A percentile compares a stretch with the other conserved stretches of the same genome.
These are phyloP conservation scores for Bucorvus abyssinicus DNA, from an alignment of 2,797 vertebrate species.

Conservation along the genomic window DNA sequence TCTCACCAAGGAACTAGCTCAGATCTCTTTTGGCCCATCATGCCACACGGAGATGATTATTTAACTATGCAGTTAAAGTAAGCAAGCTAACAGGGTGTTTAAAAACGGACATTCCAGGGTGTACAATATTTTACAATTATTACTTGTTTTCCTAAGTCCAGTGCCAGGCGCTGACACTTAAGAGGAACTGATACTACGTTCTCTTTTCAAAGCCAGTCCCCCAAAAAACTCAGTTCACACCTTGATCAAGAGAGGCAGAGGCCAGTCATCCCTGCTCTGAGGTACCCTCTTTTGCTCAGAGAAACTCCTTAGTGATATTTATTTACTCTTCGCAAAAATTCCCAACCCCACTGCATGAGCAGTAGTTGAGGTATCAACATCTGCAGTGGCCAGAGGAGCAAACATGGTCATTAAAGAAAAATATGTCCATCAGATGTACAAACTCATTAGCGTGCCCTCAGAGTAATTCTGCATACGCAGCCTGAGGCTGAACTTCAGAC, in stretches of 20 bases:
- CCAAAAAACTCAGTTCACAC: not conserved
- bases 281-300: not conserved
- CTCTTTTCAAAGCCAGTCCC: slow-evolving; percentile 5
- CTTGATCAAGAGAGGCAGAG: not conserved
- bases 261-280: not conserved
- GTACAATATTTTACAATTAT: slow-evolving; percentile 46
- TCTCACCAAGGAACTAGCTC: slow-evolving; percentile 71
- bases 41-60: slow-evolving; percentile 58
- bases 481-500: not conserved
- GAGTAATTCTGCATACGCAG: not conserved
- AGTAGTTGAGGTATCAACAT: not conserved
- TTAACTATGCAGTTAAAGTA: slow-evolving; percentile 63
- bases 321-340: not conserved
- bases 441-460: not conserved
- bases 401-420: not conserved
- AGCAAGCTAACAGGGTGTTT: slow-evolving; percentile 63
- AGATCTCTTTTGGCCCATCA: slow-evolving; percentile 61
- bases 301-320: not conserved
- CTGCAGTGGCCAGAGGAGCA: not conserved
- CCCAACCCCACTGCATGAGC: not conserved
- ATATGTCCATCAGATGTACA: not conserved
- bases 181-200: not conserved
- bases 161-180: not conserved
- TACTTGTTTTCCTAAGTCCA: slow-evolving; percentile 34
- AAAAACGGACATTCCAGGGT: slow-evolving; percentile 45